A percentile compares a stretch with the other conserved stretches of the same genome.
Conservation (phyloP, 2,797 vertebrate genomes). For the Typhlichthys subterraneus region DNA sequence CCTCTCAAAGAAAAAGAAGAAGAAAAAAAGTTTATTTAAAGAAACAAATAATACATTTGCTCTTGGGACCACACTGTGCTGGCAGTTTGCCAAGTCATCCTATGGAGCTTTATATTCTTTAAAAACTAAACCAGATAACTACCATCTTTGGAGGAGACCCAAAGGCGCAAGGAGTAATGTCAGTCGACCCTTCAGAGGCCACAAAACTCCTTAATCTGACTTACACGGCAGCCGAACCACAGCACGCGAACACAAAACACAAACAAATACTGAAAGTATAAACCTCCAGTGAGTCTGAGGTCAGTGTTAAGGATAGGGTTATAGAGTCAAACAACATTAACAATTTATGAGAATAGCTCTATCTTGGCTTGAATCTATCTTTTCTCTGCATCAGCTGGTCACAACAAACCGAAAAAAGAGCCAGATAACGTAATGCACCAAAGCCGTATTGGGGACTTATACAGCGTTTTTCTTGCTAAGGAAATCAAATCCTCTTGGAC, state of each 20-base stretch:
- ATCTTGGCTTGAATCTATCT: slow-evolving; percentile 38
- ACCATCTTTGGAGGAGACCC: slow-evolving; percentile 30
- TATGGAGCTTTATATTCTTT: slow-evolving; percentile 40
- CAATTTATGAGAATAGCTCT: slow-evolving; percentile 60
- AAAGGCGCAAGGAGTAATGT: slow-evolving; percentile 32
- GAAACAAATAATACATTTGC: no score
- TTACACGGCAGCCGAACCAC: slow-evolving; percentile 55
- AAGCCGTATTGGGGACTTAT: slow-evolving; percentile 37
- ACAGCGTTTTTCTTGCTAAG: slow-evolving; percentile 28
- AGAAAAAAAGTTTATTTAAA: no score
- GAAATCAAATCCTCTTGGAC: slow-evolving; percentile 3
- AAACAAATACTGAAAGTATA: slow-evolving; percentile 6
- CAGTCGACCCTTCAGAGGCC: slow-evolving; percentile 32
- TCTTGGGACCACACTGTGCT: no score
- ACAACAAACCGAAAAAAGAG: slow-evolving; percentile 40
- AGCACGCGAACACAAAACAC: slow-evolving; percentile 6
- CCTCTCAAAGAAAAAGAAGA: no score
- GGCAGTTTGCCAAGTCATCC: no score
- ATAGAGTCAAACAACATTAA: slow-evolving; percentile 59
- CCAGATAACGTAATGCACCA: slow-evolving; percentile 24
- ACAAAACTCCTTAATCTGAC: slow-evolving; percentile 50
- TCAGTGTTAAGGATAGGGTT: slow-evolving; percentile 58
- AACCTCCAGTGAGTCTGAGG: slow-evolving; percentile 56
- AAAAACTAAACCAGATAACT: slow-evolving; percentile 53
- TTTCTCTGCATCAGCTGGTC: slow-evolving; percentile 56